Evolutionary conservation across 1,140 invertebrate species (phyloP).

Genomic region (Leptinotarsa texana): DNA sequence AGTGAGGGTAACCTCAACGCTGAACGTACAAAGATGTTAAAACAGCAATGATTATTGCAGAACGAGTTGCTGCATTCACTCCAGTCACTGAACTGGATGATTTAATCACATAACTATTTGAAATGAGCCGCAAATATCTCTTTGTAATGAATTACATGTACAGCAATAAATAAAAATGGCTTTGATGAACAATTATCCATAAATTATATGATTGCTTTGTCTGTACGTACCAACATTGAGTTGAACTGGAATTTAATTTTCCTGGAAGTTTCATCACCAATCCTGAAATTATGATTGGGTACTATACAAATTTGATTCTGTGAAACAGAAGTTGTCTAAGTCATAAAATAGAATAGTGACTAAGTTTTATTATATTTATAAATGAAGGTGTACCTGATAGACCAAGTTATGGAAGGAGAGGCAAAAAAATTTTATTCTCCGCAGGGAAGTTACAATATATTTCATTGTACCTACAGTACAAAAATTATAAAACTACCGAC

Average conservation of each 20-base stretch:
- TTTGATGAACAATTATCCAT: background rate
- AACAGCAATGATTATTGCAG: slow-evolving; percentile 26
- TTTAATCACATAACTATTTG: slow-evolving; percentile 33
- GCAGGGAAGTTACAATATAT: no score
- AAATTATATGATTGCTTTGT: slow-evolving; percentile 4
- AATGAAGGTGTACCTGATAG: no score
- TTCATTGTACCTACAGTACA: no score
- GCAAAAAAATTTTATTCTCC: no score
- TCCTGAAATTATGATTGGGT: no score
- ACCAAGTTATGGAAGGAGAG: no score
- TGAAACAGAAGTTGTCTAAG: no score
- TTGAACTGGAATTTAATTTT: background rate
- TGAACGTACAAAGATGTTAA: slow-evolving; percentile 29
- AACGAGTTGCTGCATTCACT: slow-evolving; percentile 29
- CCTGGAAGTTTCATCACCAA: no score
- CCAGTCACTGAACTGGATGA: slow-evolving; percentile 30
- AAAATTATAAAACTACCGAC: no score
- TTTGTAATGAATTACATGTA: slow-evolving; percentile 19
- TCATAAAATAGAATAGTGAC: no score
- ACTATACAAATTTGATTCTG: no score
- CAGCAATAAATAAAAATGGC: slow-evolving; percentile 1
- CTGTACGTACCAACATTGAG: background rate
- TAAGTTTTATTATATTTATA: no score
- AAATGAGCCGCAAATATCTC: slow-evolving; percentile 32
- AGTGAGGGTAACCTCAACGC: background rate